Evolutionary conservation across 2,888 invertebrate species (phyloP), one percentile per base, ranked within the genome.

Genomic region (Drosophila eohydei): DNA sequence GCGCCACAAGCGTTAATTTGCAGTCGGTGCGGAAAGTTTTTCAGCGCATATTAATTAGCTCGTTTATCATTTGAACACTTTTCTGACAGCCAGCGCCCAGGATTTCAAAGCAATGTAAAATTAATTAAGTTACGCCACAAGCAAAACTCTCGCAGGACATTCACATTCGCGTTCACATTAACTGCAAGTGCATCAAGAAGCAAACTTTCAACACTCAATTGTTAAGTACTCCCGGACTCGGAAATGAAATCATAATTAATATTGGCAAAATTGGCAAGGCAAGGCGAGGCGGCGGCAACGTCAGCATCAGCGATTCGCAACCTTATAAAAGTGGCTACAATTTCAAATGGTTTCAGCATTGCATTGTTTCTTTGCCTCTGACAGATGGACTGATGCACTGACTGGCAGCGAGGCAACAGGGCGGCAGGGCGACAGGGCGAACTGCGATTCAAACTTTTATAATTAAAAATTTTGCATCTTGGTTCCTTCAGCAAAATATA

Each of bases 11-110:
- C 61, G 67, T 67, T 62, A 54, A 58, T 81, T 79, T 77, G 63
- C 62, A 40, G 40, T 74, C 51, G 26, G 51, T 58, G 48, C 26
- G 12, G 12, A 52, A 78, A 80, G 65, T 69, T 81, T 80, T 78
- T 80, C 63, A 71, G 75, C 71, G 88, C 85, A 83, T 85, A 87
- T 88, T 85, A 84, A 84, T 84, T 87, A 88, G 88, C 88, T 88
- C 84, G 88, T 88, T 84, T 84, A 88, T 84, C 88, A 87, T 84
- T 80, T 74, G 81, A 84, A 73, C 85, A 87, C 83, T 87, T 74
- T 73, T 68, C 73, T 71, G 82, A 83, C 85, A 87, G 76, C 56
- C 78, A 69, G 57, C 74, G 58, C 72, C 55, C 16, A 56, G 60
- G 62, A 71, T 51, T 81, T 72, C 57, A 68, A 70, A 85, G 83